Base-by-base conservation (phyloP, 2,888 invertebrate genomes). In the Muschampia plurimacula region DNA sequence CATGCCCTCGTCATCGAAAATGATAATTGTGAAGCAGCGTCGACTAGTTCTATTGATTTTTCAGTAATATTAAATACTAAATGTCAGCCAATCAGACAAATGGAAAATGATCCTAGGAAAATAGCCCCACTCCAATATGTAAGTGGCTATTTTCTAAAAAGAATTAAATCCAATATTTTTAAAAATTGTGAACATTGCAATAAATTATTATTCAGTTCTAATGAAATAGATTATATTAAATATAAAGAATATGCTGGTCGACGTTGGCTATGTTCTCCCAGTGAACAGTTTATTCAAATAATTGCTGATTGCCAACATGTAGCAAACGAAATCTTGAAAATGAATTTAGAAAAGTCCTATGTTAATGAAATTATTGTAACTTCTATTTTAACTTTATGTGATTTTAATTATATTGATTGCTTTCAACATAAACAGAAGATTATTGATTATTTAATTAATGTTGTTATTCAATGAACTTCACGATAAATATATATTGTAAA, bases 1-100 rank as follows among this genome's bases (percentile, higher is more conserved):
- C 28, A 57, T 57, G 57, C 57, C 28, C 57, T 57, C 28, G 57
- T 57, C 57, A 57, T 57, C 10, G 57, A 57, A 22, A 22, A 22
- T 22, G 22, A 22, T 22, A 49, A 49, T 49, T 22, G 57, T 57
- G 57, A 57, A 22, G 0, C 57, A 22, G 8, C 22, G 9, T 28
- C 28, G 57, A 57, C 57, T 22, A 22, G 4, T 9, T 22, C 10
- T 57, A 57, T n/a, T n/a, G 52, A 49, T 49, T 9, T 49, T 9
- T 5, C 46, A 8, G 9, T 5, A 8, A 49, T 49, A 49, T 49
- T 49, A 9, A 8, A 3, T 8, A 49, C 12, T n/a, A n/a, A 52
- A n/a, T 52, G n/a, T 15, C 52, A 3, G n/a, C 13, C n/a, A 52
- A 52, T 52, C n/a, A 1, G 2, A 52, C n/a, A 13, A 6, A 52